Evolutionary conservation across 2,113 vertebrate species (phyloP).

Genomic region (Gymnobelideus leadbeateri): DNA sequence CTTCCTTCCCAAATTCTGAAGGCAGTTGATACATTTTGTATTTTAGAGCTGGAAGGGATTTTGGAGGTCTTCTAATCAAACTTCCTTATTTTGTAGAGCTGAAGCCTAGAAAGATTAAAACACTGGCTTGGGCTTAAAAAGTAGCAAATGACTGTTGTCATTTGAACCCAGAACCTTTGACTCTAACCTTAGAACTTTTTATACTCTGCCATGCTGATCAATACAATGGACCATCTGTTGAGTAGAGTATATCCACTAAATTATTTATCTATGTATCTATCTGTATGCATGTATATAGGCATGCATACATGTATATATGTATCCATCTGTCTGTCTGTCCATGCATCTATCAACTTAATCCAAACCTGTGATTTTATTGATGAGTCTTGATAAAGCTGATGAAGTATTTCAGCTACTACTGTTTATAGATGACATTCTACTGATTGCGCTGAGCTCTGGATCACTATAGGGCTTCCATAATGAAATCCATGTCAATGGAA

Average conservation of each 20-base stretch:
- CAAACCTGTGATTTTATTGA: not conserved
- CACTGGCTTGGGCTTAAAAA: not conserved
- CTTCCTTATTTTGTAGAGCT: not conserved
- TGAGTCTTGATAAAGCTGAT: not conserved
- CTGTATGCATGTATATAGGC: no score
- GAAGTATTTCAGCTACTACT: not conserved
- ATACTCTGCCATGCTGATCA: not conserved
- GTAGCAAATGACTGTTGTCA: not conserved
- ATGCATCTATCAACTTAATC: not conserved
- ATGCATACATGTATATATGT: not conserved
- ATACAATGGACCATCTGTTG: not conserved
- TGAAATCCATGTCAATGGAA: not conserved
- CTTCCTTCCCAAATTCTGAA: slow-evolving; percentile 66
- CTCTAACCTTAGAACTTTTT: not conserved
- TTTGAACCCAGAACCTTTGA: not conserved
- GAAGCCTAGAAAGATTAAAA: not conserved
- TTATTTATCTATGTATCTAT: not conserved
- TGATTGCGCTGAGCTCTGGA: not conserved
- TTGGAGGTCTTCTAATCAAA: not conserved
- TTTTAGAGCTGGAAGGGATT: not conserved
- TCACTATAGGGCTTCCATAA: not conserved
- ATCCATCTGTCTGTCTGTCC: not conserved
- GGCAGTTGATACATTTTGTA: slow-evolving; percentile 36
- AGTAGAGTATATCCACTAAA: not conserved
- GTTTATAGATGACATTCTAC: not conserved